Conservation (phyloP, 2,888 invertebrate species). For the Dyspetes luteomarginatus region DNA sequence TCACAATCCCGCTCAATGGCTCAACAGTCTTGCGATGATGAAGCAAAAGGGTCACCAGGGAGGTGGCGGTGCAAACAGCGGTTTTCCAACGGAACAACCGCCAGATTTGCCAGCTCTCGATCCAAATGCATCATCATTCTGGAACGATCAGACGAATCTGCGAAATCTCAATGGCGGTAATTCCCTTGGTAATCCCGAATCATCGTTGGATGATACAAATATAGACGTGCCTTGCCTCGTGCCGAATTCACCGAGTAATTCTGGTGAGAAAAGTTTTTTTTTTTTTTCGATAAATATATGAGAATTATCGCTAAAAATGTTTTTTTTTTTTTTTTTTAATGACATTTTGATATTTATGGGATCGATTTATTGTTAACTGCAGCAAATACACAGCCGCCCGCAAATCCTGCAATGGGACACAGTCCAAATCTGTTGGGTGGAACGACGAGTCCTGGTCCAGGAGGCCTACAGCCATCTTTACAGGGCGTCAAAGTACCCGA, state of each 20-base stretch:
- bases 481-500: slow-evolving; percentile 95
- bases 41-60: slow-evolving; percentile 88
- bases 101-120: slow-evolving; percentile 81
- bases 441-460: slow-evolving; percentile 85
- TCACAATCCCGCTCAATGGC: slow-evolving; percentile 92
- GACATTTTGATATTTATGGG: not conserved
- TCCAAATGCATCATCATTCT: slow-evolving; percentile 80
- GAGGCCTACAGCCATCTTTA: slow-evolving; percentile 86
- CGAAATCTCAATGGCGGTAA: slow-evolving; percentile 81
- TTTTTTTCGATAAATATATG: slow-evolving; percentile 7
- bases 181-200: slow-evolving; percentile 81
- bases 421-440: slow-evolving; percentile 81
- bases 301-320: slow-evolving; percentile 23
- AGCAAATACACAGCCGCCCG: slow-evolving; percentile 81
- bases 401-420: slow-evolving; percentile 80
- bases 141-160: slow-evolving; percentile 81
- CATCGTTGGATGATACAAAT: slow-evolving; percentile 82
- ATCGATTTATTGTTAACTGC: not conserved
- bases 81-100: slow-evolving; percentile 81
- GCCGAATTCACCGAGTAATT: slow-evolving; percentile 82
- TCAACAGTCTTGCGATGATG: slow-evolving; percentile 91
- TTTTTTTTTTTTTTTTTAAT: slow-evolving; percentile 4
- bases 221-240: slow-evolving; percentile 83
- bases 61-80: slow-evolving; percentile 83
- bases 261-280: slow-evolving; percentile 73